Conservation (phyloP, 2,888 invertebrate species). For the Endotricha flammealis region DNA sequence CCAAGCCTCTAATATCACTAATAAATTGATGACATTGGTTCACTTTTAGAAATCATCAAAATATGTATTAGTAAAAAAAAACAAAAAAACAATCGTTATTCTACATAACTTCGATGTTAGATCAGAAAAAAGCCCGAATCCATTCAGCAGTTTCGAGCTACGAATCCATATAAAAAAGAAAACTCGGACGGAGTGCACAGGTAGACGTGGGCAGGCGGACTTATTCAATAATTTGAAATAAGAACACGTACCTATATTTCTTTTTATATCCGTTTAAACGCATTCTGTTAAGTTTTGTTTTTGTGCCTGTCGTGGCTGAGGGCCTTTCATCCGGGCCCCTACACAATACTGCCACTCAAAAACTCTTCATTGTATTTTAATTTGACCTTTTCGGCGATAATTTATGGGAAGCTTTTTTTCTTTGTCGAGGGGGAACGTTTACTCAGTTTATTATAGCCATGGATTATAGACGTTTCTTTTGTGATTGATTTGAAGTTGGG, state of each 20-base stretch:
- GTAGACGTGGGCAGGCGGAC: constrained; percentile 73
- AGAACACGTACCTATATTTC: constrained; percentile 74
- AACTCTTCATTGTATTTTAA: constrained; percentile 78
- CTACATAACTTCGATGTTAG: too few relatives aligned
- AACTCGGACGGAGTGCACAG: constrained; percentile 46
- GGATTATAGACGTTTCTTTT: constrained; percentile 65
- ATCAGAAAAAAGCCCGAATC: constrained; percentile 29
- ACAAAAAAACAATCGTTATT: constrained; percentile 2
- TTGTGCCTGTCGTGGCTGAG: constrained; percentile 67
- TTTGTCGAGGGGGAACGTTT: constrained; percentile 58
- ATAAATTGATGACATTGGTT: constrained; percentile 64
- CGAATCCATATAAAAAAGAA: constrained; percentile 56
- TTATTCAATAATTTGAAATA: constrained; percentile 76
- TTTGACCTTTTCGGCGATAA: constrained; percentile 78
- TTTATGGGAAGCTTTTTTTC: constrained; percentile 73
- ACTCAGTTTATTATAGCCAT: constrained; percentile 68
- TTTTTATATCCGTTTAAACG: constrained; percentile 77
- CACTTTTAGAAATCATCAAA: too few relatives aligned
- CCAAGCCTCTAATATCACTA: constrained; percentile 56
- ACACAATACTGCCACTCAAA: constrained; percentile 78
- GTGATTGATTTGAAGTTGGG: constrained; percentile 50
- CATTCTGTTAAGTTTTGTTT: constrained; percentile 77
- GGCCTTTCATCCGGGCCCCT: constrained; percentile 71
- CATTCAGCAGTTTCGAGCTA: constrained; percentile 54
- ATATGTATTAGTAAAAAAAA: not conserved